These are phyloP conservation scores for Morpho helenor DNA, from an alignment of 2,888 invertebrate genomes.

Conservation along the genomic window DNA sequence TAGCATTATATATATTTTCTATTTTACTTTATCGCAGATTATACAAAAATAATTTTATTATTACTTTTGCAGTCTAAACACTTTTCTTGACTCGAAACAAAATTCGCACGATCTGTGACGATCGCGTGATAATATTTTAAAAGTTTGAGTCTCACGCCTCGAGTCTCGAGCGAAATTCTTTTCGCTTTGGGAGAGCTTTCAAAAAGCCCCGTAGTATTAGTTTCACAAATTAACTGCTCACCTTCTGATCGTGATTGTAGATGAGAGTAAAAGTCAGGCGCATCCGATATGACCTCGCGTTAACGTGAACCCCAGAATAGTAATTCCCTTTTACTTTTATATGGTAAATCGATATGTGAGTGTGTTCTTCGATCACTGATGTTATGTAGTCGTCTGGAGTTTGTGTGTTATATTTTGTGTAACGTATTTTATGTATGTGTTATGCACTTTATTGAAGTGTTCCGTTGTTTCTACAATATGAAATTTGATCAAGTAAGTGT, in stretches of 20 bases:
- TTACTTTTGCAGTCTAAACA: too few relatives aligned
- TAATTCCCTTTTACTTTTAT: slow-evolving; percentile 27
- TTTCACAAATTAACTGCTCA: too few relatives aligned
- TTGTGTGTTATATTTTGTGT: slow-evolving; percentile 9
- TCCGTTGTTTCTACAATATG: slow-evolving; percentile 22
- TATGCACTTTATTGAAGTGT: slow-evolving; percentile 20
- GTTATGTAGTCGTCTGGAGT: not conserved
- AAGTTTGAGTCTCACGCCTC: too few relatives aligned
- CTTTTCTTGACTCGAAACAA: too few relatives aligned
- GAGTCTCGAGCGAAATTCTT: too few relatives aligned
- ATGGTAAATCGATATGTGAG: slow-evolving; percentile 6
- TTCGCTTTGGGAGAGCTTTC: too few relatives aligned
- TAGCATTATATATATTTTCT: too few relatives aligned
- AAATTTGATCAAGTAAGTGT: slow-evolving; percentile 23
- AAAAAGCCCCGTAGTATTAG: too few relatives aligned
- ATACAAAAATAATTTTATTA: too few relatives aligned
- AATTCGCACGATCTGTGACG: too few relatives aligned
- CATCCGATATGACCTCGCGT: slow-evolving; percentile 19
- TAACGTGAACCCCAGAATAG: slow-evolving; percentile 5
- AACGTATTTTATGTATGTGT: slow-evolving; percentile 13
- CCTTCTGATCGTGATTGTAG: not conserved
- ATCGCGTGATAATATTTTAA: too few relatives aligned
- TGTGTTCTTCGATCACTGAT: not conserved
- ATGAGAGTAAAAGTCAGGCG: slow-evolving; percentile 27
- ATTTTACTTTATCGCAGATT: too few relatives aligned